Conservation (phyloP, 1,140 invertebrate genomes). For the Drosophila ercepeae region DNA sequence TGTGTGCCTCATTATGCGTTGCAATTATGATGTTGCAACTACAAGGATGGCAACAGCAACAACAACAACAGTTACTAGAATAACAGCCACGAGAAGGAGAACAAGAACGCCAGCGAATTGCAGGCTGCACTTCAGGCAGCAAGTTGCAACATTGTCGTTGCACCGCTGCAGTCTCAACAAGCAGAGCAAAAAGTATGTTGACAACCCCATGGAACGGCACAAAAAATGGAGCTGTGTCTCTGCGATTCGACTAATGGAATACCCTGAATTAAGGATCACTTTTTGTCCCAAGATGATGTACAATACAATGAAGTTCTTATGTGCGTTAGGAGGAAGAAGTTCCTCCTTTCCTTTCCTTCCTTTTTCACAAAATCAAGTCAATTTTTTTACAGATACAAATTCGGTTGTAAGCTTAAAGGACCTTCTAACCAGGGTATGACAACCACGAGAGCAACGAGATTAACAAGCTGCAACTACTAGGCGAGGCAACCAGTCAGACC, state of each 20-base stretch:
- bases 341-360: no score
- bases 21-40: slow-evolving; percentile 75
- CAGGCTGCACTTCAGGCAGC: slow-evolving; percentile 59
- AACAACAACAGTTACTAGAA: slow-evolving; percentile 17
- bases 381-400: background rate
- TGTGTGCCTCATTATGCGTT: slow-evolving; percentile 71
- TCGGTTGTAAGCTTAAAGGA: background rate
- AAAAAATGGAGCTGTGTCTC: background rate
- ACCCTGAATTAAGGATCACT: background rate
- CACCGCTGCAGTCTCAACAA: slow-evolving; percentile 55
- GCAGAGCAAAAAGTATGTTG: slow-evolving; percentile 68
- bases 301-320: no score
- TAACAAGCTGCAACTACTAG: slow-evolving; percentile 76
- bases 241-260: background rate
- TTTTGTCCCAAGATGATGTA: background rate
- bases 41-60: slow-evolving; percentile 54
- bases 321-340: background rate
- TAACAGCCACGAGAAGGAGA: slow-evolving; percentile 4
- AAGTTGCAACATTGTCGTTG: slow-evolving; percentile 43
- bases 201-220: slow-evolving; percentile 52
- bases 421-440: slow-evolving; percentile 1
- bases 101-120: slow-evolving; percentile 37
- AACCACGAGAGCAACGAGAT: slow-evolving; percentile 60
- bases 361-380: no score
- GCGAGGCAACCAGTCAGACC: slow-evolving; percentile 59